These are phyloP conservation scores for Anaspis maculata DNA, from an alignment of 2,888 invertebrate species.

Conservation along the genomic window DNA sequence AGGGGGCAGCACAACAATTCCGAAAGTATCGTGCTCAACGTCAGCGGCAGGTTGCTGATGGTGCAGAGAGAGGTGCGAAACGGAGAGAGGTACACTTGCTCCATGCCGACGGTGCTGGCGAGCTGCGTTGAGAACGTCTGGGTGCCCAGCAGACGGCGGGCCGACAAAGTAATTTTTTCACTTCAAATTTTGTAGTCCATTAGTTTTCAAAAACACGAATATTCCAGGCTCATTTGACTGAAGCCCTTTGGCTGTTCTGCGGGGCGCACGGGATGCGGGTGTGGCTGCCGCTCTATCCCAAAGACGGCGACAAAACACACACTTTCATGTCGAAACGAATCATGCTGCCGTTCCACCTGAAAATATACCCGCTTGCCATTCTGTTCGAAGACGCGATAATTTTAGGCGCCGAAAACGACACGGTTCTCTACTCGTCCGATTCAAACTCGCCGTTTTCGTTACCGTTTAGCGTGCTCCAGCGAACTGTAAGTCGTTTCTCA, in stretches of 20 bases:
- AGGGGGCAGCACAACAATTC: constrained; percentile 42
- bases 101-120: constrained; percentile 77
- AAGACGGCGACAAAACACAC: constrained; percentile 69
- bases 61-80: constrained; percentile 68
- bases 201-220: constrained; percentile 1
- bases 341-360: constrained; percentile 94
- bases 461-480: constrained; percentile 81
- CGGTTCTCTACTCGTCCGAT: constrained; percentile 76
- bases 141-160: constrained; percentile 54
- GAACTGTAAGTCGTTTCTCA: constrained; percentile 56
- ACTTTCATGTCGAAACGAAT: constrained; percentile 98
- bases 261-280: constrained; percentile 96
- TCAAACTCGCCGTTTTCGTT: constrained; percentile 73
- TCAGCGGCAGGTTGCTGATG: constrained; percentile 90
- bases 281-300: constrained; percentile 91
- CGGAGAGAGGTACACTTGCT: constrained; percentile 46
- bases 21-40: constrained; percentile 82
- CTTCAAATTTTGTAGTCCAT: not conserved
- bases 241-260: constrained; percentile 96
- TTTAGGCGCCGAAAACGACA: constrained; percentile 90
- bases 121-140: constrained; percentile 97
- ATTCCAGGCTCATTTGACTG: constrained; percentile 65
- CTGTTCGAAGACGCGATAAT: constrained; percentile 95
- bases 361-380: constrained; percentile 92
- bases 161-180: constrained; percentile 32